These are phyloP conservation scores for Pangasius mekongensis DNA, from an alignment of 2,797 vertebrate species.

Conservation along the genomic window DNA sequence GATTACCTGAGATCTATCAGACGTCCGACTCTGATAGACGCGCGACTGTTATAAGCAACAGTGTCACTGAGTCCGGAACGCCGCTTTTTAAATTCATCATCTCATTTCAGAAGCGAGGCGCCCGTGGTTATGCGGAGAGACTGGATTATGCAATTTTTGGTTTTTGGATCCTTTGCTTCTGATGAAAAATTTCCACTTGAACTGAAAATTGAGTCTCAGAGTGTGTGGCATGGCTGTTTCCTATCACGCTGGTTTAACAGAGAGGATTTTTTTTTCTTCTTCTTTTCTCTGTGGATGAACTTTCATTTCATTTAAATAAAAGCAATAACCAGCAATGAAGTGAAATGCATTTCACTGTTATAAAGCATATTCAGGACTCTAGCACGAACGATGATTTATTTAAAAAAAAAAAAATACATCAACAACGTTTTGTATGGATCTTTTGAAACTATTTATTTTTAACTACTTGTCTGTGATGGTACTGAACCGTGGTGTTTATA, in stretches of 20 bases:
- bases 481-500: not conserved
- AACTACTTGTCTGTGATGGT: not conserved
- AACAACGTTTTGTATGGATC: not conserved
- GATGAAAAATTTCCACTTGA: slow-evolving; percentile 4
- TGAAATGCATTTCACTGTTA: not conserved
- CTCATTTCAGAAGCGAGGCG: not conserved
- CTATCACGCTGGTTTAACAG: not conserved
- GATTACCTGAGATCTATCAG: not conserved
- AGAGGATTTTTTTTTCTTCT: not conserved
- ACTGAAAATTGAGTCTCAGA: slow-evolving; percentile 3
- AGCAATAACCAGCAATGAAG: not conserved
- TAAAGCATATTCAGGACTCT: not conserved
- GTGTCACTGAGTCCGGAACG: not conserved
- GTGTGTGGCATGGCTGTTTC: not conserved
- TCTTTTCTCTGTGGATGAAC: not conserved
- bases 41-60: not conserved
- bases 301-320: slow-evolving; percentile 10
- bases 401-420: not conserved
- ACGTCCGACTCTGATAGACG: too few relatives aligned
- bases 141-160: not conserved
- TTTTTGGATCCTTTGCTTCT: not conserved
- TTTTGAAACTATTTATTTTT: not conserved
- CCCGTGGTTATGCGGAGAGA: not conserved
- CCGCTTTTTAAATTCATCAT: not conserved
- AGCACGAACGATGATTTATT: not conserved